Evolutionary conservation across 2,113 vertebrate genomes (phyloP).

Genomic region (Madoqua kirkii): DNA sequence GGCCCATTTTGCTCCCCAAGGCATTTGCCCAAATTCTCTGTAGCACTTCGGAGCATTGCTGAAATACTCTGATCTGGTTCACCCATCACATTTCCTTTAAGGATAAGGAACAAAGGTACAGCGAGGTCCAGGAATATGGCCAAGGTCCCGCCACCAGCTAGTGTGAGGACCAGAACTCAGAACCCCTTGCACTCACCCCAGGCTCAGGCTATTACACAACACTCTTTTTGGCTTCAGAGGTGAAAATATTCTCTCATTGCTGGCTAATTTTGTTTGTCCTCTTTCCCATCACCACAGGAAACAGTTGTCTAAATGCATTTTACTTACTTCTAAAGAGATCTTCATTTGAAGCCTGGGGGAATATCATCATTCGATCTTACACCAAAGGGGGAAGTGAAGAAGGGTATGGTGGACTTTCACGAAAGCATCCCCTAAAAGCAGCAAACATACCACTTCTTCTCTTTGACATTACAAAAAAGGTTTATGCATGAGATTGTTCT

Average conservation of each 20-base stretch:
- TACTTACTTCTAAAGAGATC: neutral
- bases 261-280: neutral
- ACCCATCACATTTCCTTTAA: neutral
- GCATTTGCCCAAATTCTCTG: neutral
- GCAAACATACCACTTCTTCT: neutral
- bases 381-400: neutral
- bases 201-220: neutral
- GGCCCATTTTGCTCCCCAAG: neutral
- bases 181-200: neutral
- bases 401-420: fast-evolving
- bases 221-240: neutral
- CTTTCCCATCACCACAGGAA: neutral
- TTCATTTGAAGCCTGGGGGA: neutral
- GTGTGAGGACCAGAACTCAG: neutral
- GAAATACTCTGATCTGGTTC: neutral
- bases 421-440: neutral
- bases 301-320: neutral
- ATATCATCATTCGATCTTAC: neutral
- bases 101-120: neutral
- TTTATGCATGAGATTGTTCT: neutral
- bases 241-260: neutral
- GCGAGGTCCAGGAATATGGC: neutral
- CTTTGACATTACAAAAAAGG: neutral
- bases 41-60: neutral
- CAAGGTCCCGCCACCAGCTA: neutral